Evolutionary conservation across 1,140 invertebrate genomes (phyloP).

Genomic region (Nasonia longicornis): DNA sequence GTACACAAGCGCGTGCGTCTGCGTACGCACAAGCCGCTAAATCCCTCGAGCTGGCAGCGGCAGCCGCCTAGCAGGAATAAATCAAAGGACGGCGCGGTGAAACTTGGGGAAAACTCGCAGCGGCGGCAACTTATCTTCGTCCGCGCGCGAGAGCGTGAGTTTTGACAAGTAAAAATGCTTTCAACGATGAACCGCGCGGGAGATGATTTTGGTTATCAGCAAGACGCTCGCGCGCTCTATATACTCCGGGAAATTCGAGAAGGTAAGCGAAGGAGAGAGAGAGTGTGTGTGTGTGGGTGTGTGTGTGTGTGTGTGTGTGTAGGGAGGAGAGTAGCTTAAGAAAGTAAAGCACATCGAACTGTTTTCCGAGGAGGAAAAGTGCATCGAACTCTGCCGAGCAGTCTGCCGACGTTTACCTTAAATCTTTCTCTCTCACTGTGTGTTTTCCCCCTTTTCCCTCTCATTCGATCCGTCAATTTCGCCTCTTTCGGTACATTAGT

Average conservation of each 20-base stretch:
- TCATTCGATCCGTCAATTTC: constrained; percentile 33
- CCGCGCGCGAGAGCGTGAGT: not conserved
- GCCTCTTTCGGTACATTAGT: constrained; percentile 32
- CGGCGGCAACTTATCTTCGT: not conserved
- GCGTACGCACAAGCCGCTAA: not conserved
- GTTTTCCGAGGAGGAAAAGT: constrained; percentile 47
- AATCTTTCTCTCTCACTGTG: constrained; percentile 26
- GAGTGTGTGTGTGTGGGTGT: not conserved
- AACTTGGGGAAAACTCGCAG: not conserved
- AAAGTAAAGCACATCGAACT: constrained; percentile 43
- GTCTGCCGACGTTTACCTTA: constrained; percentile 24
- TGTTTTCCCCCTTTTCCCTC: not conserved
- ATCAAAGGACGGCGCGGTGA: not conserved
- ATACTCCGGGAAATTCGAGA: constrained; percentile 20
- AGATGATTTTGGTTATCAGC: constrained; percentile 33
- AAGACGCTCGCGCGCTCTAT: not conserved
- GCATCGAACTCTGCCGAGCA: constrained; percentile 37
- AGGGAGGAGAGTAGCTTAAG: constrained; percentile 18
- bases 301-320: not conserved
- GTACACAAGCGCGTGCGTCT: not conserved
- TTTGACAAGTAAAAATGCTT: constrained; percentile 35
- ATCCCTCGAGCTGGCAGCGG: constrained; percentile 1
- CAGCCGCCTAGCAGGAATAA: not conserved
- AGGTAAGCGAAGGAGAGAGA: not conserved
- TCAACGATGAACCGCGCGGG: not conserved